These are phyloP conservation scores for Drosophila melanocephala DNA, from an alignment of 2,888 invertebrate species.

Conservation along the genomic window DNA sequence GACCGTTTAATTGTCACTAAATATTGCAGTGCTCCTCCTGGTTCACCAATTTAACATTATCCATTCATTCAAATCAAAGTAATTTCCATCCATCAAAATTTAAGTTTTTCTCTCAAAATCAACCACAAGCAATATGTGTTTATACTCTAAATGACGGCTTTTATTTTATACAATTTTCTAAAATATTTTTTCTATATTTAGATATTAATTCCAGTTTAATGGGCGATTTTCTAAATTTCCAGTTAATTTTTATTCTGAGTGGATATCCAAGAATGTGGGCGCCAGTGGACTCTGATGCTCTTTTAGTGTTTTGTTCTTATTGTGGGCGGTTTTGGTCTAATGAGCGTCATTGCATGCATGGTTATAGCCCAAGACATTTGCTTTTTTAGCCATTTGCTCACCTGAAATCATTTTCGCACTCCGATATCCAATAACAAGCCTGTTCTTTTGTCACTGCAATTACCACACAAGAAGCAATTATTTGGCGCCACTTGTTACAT, in stretches of 20 bases:
- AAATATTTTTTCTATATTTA: background rate
- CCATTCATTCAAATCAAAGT: background rate
- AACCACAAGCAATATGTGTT: background rate
- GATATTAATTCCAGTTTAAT: background rate
- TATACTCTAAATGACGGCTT: background rate
- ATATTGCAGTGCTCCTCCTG: background rate
- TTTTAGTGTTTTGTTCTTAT: background rate
- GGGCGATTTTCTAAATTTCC: background rate
- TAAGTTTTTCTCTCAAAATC: background rate
- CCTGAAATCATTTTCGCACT: slow-evolving; percentile 23
- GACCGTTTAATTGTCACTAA: fast-evolving
- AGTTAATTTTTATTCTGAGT: background rate
- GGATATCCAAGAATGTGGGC: slow-evolving; percentile 13
- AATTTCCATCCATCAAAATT: background rate
- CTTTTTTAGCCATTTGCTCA: slow-evolving; percentile 17
- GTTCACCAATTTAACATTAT: background rate
- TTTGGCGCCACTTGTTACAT: slow-evolving; percentile 73
- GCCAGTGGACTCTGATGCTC: background rate
- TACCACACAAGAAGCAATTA: slow-evolving; percentile 18
- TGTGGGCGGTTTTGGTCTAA: slow-evolving; percentile 6
- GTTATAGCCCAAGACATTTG: background rate
- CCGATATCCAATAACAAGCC: slow-evolving; percentile 8
- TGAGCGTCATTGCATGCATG: slow-evolving; percentile 7
- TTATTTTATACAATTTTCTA: background rate
- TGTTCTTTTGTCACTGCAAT: slow-evolving; percentile 11